phyloP scores from a whole-genome alignment of 1,140 invertebrate genomes.

The Archegozetes longisetosus region DNA sequence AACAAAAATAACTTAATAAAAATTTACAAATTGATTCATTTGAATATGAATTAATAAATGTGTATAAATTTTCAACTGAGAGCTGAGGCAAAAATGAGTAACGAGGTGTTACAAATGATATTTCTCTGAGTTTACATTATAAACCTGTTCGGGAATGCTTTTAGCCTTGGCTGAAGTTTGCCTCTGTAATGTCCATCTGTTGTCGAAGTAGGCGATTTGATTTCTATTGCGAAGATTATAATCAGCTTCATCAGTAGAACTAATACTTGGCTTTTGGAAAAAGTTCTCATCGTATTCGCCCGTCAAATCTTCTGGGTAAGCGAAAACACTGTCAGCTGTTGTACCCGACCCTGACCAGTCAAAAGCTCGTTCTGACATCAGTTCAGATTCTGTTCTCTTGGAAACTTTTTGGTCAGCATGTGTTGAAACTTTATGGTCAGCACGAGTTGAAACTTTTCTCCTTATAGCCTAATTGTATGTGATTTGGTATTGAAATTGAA shows the following conservation, averaged over 20 bases:
- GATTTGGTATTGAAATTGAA: not conserved
- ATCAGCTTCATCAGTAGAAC: not conserved
- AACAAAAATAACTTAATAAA: too few relatives aligned
- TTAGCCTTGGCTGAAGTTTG: too few relatives aligned
- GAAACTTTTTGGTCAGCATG: not conserved
- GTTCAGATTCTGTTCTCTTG: not conserved
- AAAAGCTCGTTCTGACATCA: not conserved
- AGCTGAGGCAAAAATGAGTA: too few relatives aligned
- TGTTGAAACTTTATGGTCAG: not conserved
- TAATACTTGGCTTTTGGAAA: not conserved
- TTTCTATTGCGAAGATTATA: not conserved
- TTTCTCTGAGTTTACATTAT: too few relatives aligned
- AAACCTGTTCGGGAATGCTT: too few relatives aligned
- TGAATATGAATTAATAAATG: too few relatives aligned
- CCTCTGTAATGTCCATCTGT: too few relatives aligned
- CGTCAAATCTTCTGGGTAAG: not conserved
- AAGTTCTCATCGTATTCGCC: not conserved
- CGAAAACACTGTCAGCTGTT: not conserved
- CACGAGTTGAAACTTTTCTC: not conserved
- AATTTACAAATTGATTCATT: too few relatives aligned
- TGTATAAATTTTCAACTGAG: too few relatives aligned
- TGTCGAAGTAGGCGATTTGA: too few relatives aligned
- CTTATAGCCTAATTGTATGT: not conserved
- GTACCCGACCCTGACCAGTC: not conserved
- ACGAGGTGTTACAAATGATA: too few relatives aligned